Conservation (phyloP, 2,797 vertebrate species). For the Nannoperca obscura region DNA sequence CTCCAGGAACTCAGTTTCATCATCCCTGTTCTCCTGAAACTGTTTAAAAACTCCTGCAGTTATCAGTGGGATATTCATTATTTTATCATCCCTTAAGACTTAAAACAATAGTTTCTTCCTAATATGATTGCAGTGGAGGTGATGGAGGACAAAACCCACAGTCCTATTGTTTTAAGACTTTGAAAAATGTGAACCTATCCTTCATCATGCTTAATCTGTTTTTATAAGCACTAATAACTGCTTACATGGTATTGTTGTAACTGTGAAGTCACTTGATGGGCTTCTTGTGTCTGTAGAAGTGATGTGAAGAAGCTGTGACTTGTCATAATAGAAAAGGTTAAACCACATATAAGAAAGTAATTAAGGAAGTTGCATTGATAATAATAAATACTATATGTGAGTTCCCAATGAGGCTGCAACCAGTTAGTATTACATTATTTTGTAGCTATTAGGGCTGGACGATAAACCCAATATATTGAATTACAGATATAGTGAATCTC, state of each 20-base stretch:
- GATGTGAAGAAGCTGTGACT: not conserved
- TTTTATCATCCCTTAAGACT: not conserved
- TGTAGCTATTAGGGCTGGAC: not conserved
- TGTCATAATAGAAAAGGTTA: not conserved
- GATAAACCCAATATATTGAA: too few species aligned
- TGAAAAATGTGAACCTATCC: not conserved
- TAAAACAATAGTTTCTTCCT: not conserved
- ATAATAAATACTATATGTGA: not conserved
- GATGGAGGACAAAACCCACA: not conserved
- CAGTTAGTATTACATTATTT: too few species aligned
- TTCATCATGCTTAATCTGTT: not conserved
- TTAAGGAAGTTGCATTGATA: not conserved
- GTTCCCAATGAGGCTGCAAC: too few species aligned
- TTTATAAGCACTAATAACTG: not conserved
- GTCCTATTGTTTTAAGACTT: not conserved
- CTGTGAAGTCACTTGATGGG: not conserved
- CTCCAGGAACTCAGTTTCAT: slow-evolving; percentile 6
- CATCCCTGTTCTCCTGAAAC: slow-evolving; percentile 8
- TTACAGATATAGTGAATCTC: too few species aligned
- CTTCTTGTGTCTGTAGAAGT: not conserved
- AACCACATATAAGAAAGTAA: not conserved
- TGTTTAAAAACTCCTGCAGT: not conserved
- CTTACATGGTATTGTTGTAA: not conserved
- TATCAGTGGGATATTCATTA: not conserved
- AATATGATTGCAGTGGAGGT: not conserved